A percentile compares a stretch with the other conserved stretches of the same genome.
Evolutionary conservation across 2,797 vertebrate species (phyloP).

Genomic region (Astyanax mexicanus): DNA sequence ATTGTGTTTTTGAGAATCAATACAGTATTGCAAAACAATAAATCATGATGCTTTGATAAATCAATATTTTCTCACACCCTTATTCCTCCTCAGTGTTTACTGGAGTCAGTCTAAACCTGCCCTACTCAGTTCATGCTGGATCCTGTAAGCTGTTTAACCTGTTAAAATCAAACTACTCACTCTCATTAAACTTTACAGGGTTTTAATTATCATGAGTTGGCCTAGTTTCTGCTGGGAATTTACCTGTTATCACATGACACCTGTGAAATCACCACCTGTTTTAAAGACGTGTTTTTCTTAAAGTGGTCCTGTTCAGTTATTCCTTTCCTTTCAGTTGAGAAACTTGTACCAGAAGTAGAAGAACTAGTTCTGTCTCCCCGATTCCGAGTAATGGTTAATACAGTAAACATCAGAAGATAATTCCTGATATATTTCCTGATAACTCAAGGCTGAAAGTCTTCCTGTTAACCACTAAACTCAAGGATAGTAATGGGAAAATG

Average conservation of each 20-base stretch:
- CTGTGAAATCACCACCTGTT: neutral
- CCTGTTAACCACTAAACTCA: neutral
- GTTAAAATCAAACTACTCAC: neutral
- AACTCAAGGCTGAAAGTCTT: neutral
- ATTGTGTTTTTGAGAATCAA: no score
- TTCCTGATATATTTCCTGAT: neutral
- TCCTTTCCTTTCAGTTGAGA: neutral
- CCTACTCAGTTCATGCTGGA: no score
- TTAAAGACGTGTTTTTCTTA: neutral
- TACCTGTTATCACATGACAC: neutral
- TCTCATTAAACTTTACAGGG: neutral
- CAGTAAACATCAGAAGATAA: neutral
- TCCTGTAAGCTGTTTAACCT: neutral
- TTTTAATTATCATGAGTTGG: neutral
- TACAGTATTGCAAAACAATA: no score
- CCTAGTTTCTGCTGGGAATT: neutral
- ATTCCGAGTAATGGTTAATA: neutral
- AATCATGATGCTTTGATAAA: no score
- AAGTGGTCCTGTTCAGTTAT: neutral
- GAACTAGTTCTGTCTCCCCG: neutral
- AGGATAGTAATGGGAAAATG: no score
- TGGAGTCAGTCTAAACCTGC: neutral
- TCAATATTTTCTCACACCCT: no score
- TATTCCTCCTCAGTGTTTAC: no score
- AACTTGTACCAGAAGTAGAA: neutral